Base-by-base conservation (phyloP, 2,797 vertebrate species). In the Merluccius polli region DNA sequence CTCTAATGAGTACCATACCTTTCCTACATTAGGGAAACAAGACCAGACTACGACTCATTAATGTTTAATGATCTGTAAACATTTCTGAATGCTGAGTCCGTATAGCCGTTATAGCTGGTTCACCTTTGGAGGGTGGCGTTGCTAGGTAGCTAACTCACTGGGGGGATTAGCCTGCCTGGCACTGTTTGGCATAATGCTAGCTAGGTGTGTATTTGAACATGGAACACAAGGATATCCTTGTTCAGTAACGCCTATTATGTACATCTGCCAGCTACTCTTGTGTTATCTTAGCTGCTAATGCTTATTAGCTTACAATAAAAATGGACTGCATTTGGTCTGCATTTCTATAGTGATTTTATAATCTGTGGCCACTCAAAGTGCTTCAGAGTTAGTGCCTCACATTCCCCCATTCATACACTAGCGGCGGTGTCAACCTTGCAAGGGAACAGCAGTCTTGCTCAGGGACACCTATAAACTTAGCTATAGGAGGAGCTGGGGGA, bases 31-130 rank as follows among this genome's bases (percentile, higher is more conserved):
- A 27, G 59, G 33, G 36, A 27, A 80, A 52, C 71, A 32, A 36
- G 27, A 35, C 36, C 71, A 69, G 13, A 30, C 41, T 79, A 78
- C 38, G 73, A 77, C 79, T 87, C 78, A 84, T 91, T 69, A 73
- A 89, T 88, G 78, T 83, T 89, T 88, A 78, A 90, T 85, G 59
- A 41, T 67, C 59, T 74, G 32, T 75, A 65, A 65, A 21, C 81
- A 82, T 83, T 79, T 79, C 52, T 75, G 68, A 73, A 79, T 81
- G 83, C 73, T 70, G 52, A 32, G 73, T 74, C 73, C 73, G 69
- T 30, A 75, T 75, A 77, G 75, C n/a, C 72, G 80, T 75, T 59
- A 82, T 73, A 29, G 13, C 78, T 69, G 82, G 75, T 78, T 81
- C 74, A 82, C 21, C 82, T 71, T 44, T 9, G 38, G 78, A 71